Base-by-base conservation (phyloP, 2,113 vertebrate species). In the Cyphomyrus plagiostoma region DNA sequence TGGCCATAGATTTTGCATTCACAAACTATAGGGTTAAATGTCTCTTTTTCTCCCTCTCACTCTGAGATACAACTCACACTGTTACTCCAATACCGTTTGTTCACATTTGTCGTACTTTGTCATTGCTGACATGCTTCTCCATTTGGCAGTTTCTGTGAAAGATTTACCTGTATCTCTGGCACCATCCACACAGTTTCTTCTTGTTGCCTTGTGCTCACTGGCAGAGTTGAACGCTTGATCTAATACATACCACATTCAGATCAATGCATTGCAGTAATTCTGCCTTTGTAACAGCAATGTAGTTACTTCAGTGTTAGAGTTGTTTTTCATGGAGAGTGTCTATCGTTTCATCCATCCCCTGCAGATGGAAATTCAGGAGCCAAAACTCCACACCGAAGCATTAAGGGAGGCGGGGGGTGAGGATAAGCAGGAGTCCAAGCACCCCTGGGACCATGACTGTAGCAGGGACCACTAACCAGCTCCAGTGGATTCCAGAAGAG, bases 381-480 rank as follows among this genome's bases (percentile, higher is more conserved):
- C 74, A 80, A 35, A 80, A 70, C n/a, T 11, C n/a, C n/a, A 70
- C 62, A 13, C 62, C 10, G 11, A 30, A 30, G n/a, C 62, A 30
- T 70, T 42, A 15, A 17, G 15, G 30, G 82, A 85, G 46, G 3
- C 3, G n/a, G 82, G 82, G 35, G 15, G 30, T 19, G 17, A 19
- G 13, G 74, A 80, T 42, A 84, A 23, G 45, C 46, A 1, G 3
- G 82, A 45, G 21, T 11, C 2, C 9, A 15, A 46, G 45, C 9
- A 0, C 21, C 3, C 19, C 45, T 3, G 23, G 39, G 82, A 42
- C 9, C 21, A 23, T 84, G 82, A 4, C 42, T n/a, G 45, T 4
- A 84, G 74, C 74, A 80, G 35, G 94, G 95, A 94, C 94, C 96
- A 93, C 96, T 96, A 95, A 94, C 95, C 92, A 95, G 95, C 92